These are phyloP conservation scores for Pachyuromys duprasi DNA, from an alignment of 2,797 vertebrate genomes.

Conservation along the genomic window DNA sequence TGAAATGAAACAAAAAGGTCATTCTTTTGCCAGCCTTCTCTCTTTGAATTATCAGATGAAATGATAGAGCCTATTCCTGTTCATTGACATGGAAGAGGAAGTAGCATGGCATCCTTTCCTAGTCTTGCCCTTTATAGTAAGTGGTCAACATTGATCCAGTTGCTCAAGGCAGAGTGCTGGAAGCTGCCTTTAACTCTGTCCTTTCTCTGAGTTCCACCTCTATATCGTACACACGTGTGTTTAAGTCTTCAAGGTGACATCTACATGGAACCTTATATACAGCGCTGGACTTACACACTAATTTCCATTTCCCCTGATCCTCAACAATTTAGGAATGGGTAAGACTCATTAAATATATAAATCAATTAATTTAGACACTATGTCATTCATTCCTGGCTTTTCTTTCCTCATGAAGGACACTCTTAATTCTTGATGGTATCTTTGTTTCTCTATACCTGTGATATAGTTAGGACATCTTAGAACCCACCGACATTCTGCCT, in stretches of 20 bases:
- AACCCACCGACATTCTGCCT: neutral
- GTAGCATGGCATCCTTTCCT: neutral
- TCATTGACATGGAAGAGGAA: neutral
- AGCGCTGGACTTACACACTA: neutral
- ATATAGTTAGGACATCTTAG: neutral
- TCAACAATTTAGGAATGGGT: neutral
- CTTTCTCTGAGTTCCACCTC: neutral
- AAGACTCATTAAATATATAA: neutral
- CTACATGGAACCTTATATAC: neutral
- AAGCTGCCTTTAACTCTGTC: neutral
- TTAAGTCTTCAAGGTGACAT: neutral
- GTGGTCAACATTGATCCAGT: neutral
- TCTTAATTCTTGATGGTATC: neutral
- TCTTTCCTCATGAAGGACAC: conserved; percentile 24
- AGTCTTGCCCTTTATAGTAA: neutral
- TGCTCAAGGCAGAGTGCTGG: neutral
- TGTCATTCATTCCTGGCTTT: conserved; percentile 17
- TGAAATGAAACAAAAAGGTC: neutral
- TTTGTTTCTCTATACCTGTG: neutral
- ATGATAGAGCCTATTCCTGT: neutral
- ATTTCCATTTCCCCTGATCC: neutral
- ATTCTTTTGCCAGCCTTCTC: neutral
- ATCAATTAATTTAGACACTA: neutral
- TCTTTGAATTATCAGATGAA: neutral
- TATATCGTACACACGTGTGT: too few relatives aligned